Evolutionary conservation across 2,113 vertebrate genomes (phyloP).

Genomic region (Parus major): DNA sequence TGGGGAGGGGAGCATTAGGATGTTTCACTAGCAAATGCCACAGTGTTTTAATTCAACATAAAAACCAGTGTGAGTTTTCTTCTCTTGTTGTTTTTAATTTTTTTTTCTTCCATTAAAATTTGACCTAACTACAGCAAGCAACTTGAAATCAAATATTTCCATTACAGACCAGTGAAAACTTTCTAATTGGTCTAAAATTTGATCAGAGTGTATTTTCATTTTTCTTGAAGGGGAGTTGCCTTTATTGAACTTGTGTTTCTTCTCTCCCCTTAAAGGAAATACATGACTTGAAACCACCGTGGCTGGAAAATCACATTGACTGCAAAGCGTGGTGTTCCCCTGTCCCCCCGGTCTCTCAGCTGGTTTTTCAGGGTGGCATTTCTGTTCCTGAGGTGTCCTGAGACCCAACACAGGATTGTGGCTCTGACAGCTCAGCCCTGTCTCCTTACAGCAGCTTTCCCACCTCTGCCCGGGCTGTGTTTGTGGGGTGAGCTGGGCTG

Average conservation of each 20-base stretch:
- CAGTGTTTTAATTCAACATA: neutral
- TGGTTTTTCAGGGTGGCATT: neutral
- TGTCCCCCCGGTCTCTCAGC: neutral
- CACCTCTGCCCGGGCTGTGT: neutral
- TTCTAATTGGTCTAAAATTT: neutral
- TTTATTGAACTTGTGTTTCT: neutral
- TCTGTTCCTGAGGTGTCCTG: neutral
- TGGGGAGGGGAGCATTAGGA: neutral
- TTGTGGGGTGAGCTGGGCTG: neutral
- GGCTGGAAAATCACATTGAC: neutral
- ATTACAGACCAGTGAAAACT: neutral
- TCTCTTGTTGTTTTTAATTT: neutral
- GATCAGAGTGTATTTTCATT: neutral
- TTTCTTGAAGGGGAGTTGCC: neutral
- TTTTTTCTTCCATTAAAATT: neutral
- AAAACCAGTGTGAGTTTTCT: neutral
- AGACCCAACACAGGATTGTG: neutral
- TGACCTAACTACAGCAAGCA: neutral
- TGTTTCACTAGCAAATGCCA: neutral
- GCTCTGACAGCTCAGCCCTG: neutral
- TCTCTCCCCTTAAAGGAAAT: neutral
- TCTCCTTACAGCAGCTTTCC: neutral
- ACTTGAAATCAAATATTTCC: neutral
- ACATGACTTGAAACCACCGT: neutral
- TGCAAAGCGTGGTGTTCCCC: neutral